Conservation (phyloP, 2,797 vertebrate species). For the Eidolon dupreanum region DNA sequence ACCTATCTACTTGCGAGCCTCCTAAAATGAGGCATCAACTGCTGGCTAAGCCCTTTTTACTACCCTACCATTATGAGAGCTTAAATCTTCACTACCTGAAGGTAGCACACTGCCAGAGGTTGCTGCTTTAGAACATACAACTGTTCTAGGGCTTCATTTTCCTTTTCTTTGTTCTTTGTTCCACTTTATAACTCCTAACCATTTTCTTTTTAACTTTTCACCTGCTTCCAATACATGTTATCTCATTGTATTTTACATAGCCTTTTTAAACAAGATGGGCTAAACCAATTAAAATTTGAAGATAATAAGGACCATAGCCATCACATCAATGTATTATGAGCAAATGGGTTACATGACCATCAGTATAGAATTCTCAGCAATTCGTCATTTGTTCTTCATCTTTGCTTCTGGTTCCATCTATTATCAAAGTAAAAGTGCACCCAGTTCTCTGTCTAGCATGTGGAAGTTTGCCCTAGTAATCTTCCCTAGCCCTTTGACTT, state of each 20-base stretch:
- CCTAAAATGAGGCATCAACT: not conserved
- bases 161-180: not conserved
- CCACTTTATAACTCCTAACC: not conserved
- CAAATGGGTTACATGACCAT: not conserved
- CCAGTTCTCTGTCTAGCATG: not conserved
- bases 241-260: not conserved
- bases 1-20: not conserved
- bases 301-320: not conserved
- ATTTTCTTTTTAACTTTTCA: not conserved
- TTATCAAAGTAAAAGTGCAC: not conserved
- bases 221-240: not conserved
- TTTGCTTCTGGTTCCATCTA: not conserved
- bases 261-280: not conserved
- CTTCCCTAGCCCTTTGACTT: not conserved
- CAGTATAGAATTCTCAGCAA: not conserved
- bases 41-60: not conserved
- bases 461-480: not conserved
- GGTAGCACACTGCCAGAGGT: not conserved
- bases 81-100: not conserved
- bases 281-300: not conserved
- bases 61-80: not conserved
- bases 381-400: not conserved
- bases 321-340: not conserved
- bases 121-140: not conserved
- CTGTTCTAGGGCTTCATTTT: not conserved